phyloP scores from a whole-genome alignment of 2,113 vertebrate species.

The Oncorhynchus kisutch region DNA sequence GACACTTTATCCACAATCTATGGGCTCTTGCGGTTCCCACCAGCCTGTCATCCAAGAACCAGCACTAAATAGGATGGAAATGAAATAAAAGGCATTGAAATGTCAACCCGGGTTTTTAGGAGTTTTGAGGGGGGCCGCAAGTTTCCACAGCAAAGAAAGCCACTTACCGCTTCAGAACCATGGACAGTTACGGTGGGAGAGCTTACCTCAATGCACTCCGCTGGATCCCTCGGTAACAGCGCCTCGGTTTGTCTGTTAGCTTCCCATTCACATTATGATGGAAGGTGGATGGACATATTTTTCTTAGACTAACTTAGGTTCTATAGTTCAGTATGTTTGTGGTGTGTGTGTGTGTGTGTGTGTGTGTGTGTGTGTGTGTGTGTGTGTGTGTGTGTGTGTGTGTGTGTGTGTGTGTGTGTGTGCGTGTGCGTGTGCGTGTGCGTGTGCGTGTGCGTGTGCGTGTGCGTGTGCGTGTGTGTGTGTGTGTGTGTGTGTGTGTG shows the following conservation, averaged over 20 bases:
- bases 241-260: constrained; percentile 57
- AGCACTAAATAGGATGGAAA: constrained; percentile 65
- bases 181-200: constrained; percentile 69
- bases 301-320: constrained; percentile 52
- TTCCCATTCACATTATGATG: constrained; percentile 46
- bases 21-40: constrained; percentile 39
- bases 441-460: not conserved
- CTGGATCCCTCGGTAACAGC: constrained; percentile 56
- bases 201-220: constrained; percentile 59
- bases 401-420: not conserved
- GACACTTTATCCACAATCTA: constrained; percentile 12
- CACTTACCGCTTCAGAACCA: constrained; percentile 75
- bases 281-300: constrained; percentile 58
- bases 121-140: constrained; percentile 59
- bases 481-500: not conserved
- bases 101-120: constrained; percentile 66
- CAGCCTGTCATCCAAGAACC: constrained; percentile 49
- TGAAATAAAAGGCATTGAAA: constrained; percentile 69
- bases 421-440: constrained; percentile 3
- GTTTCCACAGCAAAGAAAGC: constrained; percentile 60
- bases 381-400: not conserved
- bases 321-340: constrained; percentile 5
- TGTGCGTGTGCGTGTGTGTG: not conserved
- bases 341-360: constrained; percentile 11
- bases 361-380: constrained; percentile 15